A percentile compares a stretch with the other conserved stretches of the same genome.
Conservation (phyloP, 2,797 vertebrate species). For the Telmatherina bonti region DNA sequence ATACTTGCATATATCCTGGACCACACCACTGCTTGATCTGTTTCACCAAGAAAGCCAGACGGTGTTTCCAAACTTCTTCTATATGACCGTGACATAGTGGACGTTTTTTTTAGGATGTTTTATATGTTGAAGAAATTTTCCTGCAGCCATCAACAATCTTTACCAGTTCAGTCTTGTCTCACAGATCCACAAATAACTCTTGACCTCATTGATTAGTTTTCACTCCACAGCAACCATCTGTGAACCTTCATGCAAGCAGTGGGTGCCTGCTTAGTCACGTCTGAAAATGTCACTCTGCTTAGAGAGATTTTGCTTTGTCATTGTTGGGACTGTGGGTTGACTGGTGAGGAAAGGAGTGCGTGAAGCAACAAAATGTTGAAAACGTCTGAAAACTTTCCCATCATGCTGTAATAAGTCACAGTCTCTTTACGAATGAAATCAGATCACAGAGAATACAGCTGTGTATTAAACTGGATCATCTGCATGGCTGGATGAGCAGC, state of each 20-base stretch:
- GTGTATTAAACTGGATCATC: constrained; percentile 24
- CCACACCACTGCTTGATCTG: no score
- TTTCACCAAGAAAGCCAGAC: no score
- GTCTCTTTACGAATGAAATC: neutral
- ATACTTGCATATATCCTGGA: no score
- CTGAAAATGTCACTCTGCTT: neutral
- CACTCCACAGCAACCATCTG: neutral
- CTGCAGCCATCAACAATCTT: no score
- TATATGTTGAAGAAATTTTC: no score
- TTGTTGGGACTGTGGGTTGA: neutral
- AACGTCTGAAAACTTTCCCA: neutral
- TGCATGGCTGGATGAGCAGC: constrained; percentile 28
- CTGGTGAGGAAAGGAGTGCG: neutral
- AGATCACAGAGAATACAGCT: constrained; percentile 15
- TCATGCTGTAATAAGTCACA: neutral
- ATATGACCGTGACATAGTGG: no score
- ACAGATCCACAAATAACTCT: neutral
- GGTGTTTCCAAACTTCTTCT: no score
- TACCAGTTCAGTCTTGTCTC: neutral
- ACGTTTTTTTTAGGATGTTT: no score
- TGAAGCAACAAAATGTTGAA: neutral
- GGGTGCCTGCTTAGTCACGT: neutral
- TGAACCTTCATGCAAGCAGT: neutral
- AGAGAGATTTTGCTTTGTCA: neutral
- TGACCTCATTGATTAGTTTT: neutral